Evolutionary conservation across 2,888 invertebrate species (phyloP).

Genomic region (Yponomeuta plumbellus): DNA sequence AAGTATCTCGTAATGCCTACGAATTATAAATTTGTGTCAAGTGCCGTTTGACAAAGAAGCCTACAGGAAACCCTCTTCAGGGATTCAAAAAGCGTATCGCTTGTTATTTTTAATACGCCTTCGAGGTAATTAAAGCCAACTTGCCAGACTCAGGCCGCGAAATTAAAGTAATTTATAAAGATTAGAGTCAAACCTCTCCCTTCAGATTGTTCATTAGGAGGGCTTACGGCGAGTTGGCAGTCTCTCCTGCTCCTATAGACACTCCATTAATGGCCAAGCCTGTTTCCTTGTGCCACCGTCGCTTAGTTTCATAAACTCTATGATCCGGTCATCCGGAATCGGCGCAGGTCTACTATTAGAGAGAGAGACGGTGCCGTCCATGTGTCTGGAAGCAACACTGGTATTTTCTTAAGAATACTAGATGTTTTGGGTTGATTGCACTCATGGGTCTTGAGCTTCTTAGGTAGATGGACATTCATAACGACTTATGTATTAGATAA

Average conservation of each 20-base stretch:
- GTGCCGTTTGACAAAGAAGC: not conserved
- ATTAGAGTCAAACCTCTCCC: conserved; percentile 34
- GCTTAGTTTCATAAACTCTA: too few species aligned
- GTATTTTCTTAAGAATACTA: too few species aligned
- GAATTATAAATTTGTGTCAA: not conserved
- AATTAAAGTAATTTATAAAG: conserved; percentile 47
- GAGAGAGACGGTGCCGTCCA: too few species aligned
- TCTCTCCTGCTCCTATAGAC: conserved; percentile 7
- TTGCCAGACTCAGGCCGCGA: conserved; percentile 15
- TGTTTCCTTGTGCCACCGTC: not conserved
- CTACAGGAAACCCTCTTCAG: not conserved
- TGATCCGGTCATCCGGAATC: too few species aligned
- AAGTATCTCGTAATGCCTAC: too few species aligned
- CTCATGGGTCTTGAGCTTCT: too few species aligned
- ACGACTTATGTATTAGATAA: too few species aligned
- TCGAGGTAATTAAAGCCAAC: conserved; percentile 5
- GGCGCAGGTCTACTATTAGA: too few species aligned
- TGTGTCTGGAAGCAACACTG: too few species aligned
- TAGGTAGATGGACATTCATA: too few species aligned
- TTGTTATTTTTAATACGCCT: conserved; percentile 10
- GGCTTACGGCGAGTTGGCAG: conserved; percentile 10
- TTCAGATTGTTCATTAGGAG: conserved; percentile 14
- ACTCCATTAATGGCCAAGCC: conserved; percentile 4
- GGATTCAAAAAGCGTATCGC: not conserved
- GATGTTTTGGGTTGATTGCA: too few species aligned